Evolutionary conservation across 1,140 invertebrate species (phyloP), one percentile per base, ranked within the genome.

Genomic region (Trachymyrmex septentrionalis): DNA sequence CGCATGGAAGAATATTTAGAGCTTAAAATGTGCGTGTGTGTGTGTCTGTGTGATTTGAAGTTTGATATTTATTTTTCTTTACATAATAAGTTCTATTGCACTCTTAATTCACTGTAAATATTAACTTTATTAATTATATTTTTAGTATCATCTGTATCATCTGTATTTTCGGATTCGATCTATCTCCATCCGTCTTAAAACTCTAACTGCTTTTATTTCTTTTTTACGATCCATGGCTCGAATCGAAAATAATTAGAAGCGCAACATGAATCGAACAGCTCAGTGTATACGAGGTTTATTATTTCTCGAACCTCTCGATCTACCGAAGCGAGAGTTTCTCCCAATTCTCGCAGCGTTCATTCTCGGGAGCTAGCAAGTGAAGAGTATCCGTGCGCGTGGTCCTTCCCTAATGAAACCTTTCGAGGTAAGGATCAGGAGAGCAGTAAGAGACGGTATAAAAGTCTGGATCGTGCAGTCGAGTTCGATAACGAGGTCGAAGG

Each of bases 401-500:
- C 57, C 75, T 72, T 72, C n/a, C 67, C 75, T 75, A 76, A 89
- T 63, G 86, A 90, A 89, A 89, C 53, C 75, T 88, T 86, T 77
- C 84, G 63, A 55, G 63, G 82, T 53, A 57, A 24, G 61, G 48
- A 38, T n/a, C 55, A 53, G 48, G 73, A 63, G 44, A 75, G 44
- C 55, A 57, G 57, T 69, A 72, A 77, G 61, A 72, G 80, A 78
- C 53, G 67, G 75, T 63, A 73, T 63, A 76, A 76, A 85, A 66
- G 71, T 59, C 73, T 77, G 73, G 63, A 85, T 66, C 82, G 73
- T 77, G 21, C 16, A 24, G 30, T 34, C 59, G 53, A 89, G 77
- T 89, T 89, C 85, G 87, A 86, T 90, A 90, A 90, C 87, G 82
- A 90, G 85, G 67, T 61, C 73, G 21, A 21, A 30, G 59, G 61